Base-by-base conservation (phyloP, 2,888 invertebrate genomes). In the Odontocolon sp. region DNA sequence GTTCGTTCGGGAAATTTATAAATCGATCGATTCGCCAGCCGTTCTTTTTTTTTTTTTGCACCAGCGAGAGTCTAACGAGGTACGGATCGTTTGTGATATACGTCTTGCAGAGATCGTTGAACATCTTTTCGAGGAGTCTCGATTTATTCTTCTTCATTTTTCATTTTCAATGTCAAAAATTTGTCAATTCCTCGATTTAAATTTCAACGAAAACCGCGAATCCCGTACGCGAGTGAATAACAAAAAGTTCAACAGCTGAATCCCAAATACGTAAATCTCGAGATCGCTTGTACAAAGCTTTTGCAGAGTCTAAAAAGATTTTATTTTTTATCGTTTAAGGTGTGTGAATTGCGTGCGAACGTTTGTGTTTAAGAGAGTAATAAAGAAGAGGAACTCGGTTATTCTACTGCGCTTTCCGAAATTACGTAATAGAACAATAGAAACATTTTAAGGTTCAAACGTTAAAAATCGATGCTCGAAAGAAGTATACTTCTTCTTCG, bases 251-350 rank as follows among this genome's bases (percentile, higher is more conserved):
- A n/a, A n/a, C n/a, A n/a, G n/a, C n/a, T n/a, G 21, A 40, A 28
- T 16, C 23, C 2, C 28, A 2, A 47, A 36, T 26, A 14, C 38
- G 26, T 52, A 40, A 50, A 33, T 64, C 70, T 71, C n/a, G n/a
- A n/a, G n/a, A n/a, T n/a, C 71, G 52, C 40, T 56, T 71, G 45
- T 71, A 64, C 56, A 71, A 71, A 63, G 8, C 50, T 52, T 36
- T 11, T 21, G 6, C 26, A 36, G 21, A 68, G 57, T n/a, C 45
- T 5, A 36, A 36, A 50, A n/a, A n/a, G n/a, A n/a, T n/a, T n/a
- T n/a, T n/a, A n/a, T n/a, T n/a, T n/a, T 70, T 61, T 54, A 70
- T 16, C 54, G 61, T 70, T 69, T 70, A 50, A 21, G 33, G 50
- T 52, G 69, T 61, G 52, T 36, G 4, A 14, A 40, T 38, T 50